Evolutionary conservation across 2,113 vertebrate species (phyloP), one percentile per base, ranked within the genome.

Genomic region (Perca fluviatilis): DNA sequence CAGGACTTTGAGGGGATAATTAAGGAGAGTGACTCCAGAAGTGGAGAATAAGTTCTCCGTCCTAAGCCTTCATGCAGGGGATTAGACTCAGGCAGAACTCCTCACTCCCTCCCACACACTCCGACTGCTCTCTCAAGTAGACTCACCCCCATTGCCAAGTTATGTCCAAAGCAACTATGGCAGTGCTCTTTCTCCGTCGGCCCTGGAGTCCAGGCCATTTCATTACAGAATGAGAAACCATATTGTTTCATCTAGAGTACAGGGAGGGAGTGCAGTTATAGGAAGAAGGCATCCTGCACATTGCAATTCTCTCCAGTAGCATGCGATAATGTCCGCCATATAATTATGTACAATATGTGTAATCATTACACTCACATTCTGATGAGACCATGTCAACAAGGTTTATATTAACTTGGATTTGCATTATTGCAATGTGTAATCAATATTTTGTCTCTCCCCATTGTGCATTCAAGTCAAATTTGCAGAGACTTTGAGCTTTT

Each of bases 1-100:
- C 82, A 60, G 71, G 87, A 86, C 93, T 94, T 89, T 91, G 81
- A 92, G 82, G 73, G 83, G 79, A 89, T 92, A 94, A 95, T 94
- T 94, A 93, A 86, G 76, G 33, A 85, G 85, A 87, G 81, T 78
- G 84, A 90, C 82, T 91, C 65, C 69, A 88, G 80, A 86, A 83
- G 87, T 69, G 50, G 74, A 84, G 73, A 91, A 83, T 85, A 80
- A 81, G 65, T 87, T 88, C 83, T 85, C 75, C 83, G 83, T 89
- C 77, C 86, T 89, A 88, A 93, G 73, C 82, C 87, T 91, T 85
- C 74, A 80, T 87, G 72, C 73, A 67, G 82, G 58, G 85, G 85
- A 93, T 92, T 92, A 93, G 87, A 86, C 73, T 83, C 66, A 30
- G 82, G 71, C 80, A 84, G 73, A 80, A 70, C 76, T 74, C 77